A percentile compares a stretch with the other conserved stretches of the same genome.
Conservation (phyloP, 2,888 invertebrate genomes). For the Drosophila sordidula region DNA sequence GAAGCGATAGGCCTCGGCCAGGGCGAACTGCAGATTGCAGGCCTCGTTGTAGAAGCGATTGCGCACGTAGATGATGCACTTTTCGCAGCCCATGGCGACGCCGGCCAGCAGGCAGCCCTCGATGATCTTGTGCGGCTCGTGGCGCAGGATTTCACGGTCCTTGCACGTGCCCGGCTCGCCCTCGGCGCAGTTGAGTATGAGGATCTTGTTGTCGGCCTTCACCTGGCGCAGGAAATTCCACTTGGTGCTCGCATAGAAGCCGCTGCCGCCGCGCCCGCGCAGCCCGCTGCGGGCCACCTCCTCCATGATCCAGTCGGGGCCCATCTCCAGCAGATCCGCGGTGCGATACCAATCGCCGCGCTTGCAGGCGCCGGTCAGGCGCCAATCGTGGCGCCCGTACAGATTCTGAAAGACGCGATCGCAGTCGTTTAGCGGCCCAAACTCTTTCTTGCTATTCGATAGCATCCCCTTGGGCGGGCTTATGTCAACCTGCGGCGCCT, state of each 20-base stretch:
- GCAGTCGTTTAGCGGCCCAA: slow-evolving; percentile 93
- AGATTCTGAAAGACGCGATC: slow-evolving; percentile 98
- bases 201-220: slow-evolving; percentile 88
- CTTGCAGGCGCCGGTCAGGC: slow-evolving; percentile 93
- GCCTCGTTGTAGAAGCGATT: slow-evolving; percentile 99
- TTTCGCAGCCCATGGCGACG: slow-evolving; percentile 96
- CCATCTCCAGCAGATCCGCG: slow-evolving; percentile 96
- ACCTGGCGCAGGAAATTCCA: slow-evolving; percentile 86
- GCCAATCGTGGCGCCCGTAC: slow-evolving; percentile 99
- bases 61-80: slow-evolving; percentile 98
- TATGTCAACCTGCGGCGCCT: too few species aligned
- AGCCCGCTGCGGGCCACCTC: slow-evolving; percentile 97
- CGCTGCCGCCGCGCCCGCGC: slow-evolving; percentile 98
- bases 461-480: slow-evolving; percentile 84
- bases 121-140: slow-evolving; percentile 97
- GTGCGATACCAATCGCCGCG: slow-evolving; percentile 99
- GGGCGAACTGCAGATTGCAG: slow-evolving; percentile 97
- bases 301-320: slow-evolving; percentile 97
- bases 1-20: slow-evolving; percentile 97
- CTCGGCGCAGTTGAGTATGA: slow-evolving; percentile 99
- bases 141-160: slow-evolving; percentile 98
- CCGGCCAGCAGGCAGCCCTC: slow-evolving; percentile 98
- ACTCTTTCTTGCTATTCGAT: slow-evolving; percentile 87
- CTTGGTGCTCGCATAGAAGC: slow-evolving; percentile 97
- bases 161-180: slow-evolving; percentile 98